Evolutionary conservation across 30 jellyfish, hydroid and myxozoan genomes (phyloP).

Genomic region (Pseudorhiza aurosa): DNA sequence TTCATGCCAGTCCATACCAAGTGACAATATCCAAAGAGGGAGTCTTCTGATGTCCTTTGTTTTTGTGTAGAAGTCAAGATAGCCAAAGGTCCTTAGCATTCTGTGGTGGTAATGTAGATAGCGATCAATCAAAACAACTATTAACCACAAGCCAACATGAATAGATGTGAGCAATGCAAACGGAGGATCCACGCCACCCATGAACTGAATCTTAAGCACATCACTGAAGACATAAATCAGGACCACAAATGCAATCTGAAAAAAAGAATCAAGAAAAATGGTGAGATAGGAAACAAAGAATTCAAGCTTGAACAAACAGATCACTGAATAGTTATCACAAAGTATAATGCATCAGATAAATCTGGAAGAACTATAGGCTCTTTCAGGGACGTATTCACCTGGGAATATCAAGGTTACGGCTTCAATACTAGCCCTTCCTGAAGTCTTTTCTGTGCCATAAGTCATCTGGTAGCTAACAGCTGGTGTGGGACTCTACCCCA

Average conservation of each 20-base stretch:
- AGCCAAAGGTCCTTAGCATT: constrained; percentile 83
- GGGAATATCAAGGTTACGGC: too few relatives aligned
- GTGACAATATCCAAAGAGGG: constrained; percentile 84
- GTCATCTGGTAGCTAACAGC: too few relatives aligned
- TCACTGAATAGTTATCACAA: too few relatives aligned
- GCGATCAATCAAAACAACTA: constrained; percentile 76
- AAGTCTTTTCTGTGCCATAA: too few relatives aligned
- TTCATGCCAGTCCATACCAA: constrained; percentile 81
- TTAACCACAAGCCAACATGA: constrained; percentile 92
- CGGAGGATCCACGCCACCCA: constrained; percentile 97
- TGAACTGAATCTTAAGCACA: constrained; percentile 62
- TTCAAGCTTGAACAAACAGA: too few relatives aligned
- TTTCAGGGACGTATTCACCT: too few relatives aligned
- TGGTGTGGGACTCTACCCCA: too few relatives aligned
- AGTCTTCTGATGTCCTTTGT: constrained; percentile 87
- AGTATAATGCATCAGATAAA: too few relatives aligned
- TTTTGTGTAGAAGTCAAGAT: constrained; percentile 70
- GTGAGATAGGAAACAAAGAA: too few relatives aligned
- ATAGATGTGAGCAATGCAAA: constrained; percentile 86
- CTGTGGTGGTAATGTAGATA: constrained; percentile 90
- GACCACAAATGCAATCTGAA: constrained; percentile 80
- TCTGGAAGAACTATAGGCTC: too few relatives aligned
- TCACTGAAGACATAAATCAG: constrained; percentile 71
- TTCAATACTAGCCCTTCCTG: too few relatives aligned
- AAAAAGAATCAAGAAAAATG: neutral